These are phyloP conservation scores for Drosophila orena DNA, from an alignment of 1,140 invertebrate species.

Conservation along the genomic window DNA sequence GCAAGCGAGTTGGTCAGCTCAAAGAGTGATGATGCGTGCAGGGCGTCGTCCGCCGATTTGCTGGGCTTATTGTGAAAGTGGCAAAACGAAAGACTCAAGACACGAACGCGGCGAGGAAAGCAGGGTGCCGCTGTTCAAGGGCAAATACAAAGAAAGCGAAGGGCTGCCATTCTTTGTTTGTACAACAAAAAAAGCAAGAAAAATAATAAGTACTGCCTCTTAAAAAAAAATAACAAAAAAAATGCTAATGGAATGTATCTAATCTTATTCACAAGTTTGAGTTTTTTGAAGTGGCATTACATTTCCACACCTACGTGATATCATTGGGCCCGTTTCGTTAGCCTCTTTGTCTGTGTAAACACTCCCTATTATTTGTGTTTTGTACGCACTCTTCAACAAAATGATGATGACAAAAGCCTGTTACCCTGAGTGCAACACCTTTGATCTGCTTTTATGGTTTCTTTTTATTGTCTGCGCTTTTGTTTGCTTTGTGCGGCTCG, in stretches of 20 bases:
- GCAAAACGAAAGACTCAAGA: slow-evolving; percentile 46
- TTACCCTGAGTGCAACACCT: slow-evolving; percentile 40
- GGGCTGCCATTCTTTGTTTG: not conserved
- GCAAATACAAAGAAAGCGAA: slow-evolving; percentile 6
- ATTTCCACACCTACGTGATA: not conserved
- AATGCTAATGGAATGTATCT: too few species aligned
- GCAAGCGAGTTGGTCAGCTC: slow-evolving; percentile 17
- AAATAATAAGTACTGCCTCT: not conserved
- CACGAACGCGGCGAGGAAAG: slow-evolving; percentile 24
- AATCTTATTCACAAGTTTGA: not conserved
- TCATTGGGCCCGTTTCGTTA: not conserved
- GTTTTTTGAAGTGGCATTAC: not conserved
- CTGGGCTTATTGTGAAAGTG: slow-evolving; percentile 40
- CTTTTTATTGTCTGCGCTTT: slow-evolving; percentile 11
- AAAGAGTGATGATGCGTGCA: slow-evolving; percentile 34
- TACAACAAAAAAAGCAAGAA: not conserved
- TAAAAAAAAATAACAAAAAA: not conserved
- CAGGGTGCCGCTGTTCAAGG: slow-evolving; percentile 28
- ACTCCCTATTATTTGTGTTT: slow-evolving; percentile 4
- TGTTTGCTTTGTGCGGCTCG: slow-evolving; percentile 6
- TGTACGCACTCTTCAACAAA: not conserved
- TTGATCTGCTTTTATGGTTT: slow-evolving; percentile 35
- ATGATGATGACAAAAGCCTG: slow-evolving; percentile 13
- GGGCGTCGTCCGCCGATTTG: slow-evolving; percentile 38
- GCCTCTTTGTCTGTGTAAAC: slow-evolving; percentile 27